Evolutionary conservation across 1,140 invertebrate genomes (phyloP).

Genomic region (Eufriesea mexicana): DNA sequence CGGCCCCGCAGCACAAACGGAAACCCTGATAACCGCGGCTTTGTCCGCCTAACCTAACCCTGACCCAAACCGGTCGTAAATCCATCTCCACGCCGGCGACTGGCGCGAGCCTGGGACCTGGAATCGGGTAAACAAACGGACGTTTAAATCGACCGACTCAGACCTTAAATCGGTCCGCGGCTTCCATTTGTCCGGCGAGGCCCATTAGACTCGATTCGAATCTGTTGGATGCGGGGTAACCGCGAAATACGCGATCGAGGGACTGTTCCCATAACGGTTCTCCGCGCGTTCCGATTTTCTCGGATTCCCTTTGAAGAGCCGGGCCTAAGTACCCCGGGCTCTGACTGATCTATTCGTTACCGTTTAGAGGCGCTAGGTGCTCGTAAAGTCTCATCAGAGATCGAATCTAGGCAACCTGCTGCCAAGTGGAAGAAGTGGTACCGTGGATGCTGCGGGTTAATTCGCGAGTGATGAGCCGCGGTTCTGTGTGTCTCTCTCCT

Average conservation of each 20-base stretch:
- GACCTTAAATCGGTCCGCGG: conserved; percentile 9
- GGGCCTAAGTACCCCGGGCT: neutral
- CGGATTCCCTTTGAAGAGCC: conserved; percentile 26
- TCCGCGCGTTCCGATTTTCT: conserved; percentile 38
- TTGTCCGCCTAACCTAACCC: neutral
- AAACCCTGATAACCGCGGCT: conserved; percentile 35
- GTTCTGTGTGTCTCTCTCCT: conserved; percentile 59
- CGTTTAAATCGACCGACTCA: neutral
- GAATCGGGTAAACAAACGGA: conserved; percentile 27
- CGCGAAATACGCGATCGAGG: neutral
- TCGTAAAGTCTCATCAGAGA: conserved; percentile 72
- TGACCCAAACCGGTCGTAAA: conserved; percentile 40
- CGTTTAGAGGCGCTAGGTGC: conserved; percentile 58
- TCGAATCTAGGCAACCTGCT: conserved; percentile 57
- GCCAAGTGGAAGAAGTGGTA: conserved; percentile 65
- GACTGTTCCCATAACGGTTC: conserved; percentile 18
- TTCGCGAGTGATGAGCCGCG: conserved; percentile 69
- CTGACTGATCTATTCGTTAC: conserved; percentile 59
- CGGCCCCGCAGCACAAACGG: conserved; percentile 34
- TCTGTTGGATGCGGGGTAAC: neutral
- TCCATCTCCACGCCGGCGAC: neutral
- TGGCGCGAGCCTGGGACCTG: too few relatives aligned
- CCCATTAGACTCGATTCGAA: conserved; percentile 14
- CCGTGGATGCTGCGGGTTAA: conserved; percentile 67
- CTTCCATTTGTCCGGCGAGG: conserved; percentile 31